These are phyloP conservation scores for Clarias batrachus DNA, from an alignment of 2,113 vertebrate species.

Conservation along the genomic window DNA sequence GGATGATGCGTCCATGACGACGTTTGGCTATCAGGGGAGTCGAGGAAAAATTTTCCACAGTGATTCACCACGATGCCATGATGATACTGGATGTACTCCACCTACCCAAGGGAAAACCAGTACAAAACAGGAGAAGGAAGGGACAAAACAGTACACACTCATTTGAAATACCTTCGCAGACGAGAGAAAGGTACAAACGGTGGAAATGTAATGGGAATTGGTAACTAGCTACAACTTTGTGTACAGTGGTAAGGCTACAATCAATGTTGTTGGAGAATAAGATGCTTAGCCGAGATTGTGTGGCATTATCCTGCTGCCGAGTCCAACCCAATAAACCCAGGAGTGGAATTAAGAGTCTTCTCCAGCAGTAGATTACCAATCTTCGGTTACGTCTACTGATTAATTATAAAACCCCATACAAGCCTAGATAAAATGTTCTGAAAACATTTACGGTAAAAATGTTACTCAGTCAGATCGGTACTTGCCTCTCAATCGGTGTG, in stretches of 20 bases:
- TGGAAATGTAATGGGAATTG: neutral
- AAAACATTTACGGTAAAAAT: neutral
- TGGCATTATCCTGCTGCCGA: constrained; percentile 29
- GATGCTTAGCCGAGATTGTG: constrained; percentile 49
- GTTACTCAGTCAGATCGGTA: neutral
- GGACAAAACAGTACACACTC: neutral
- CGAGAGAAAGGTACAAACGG: neutral
- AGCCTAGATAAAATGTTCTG: neutral
- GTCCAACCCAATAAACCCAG: constrained; percentile 28
- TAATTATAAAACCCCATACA: constrained; percentile 17
- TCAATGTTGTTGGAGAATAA: constrained; percentile 26
- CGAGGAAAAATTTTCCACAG: neutral
- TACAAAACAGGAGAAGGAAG: neutral
- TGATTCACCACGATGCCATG: neutral
- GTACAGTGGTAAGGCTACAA: neutral
- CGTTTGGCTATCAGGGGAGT: neutral
- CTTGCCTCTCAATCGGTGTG: too few relatives aligned
- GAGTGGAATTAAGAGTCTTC: constrained; percentile 39
- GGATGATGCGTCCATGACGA: neutral
- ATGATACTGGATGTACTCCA: neutral
- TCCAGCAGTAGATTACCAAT: constrained; percentile 40
- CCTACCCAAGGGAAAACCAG: constrained; percentile 2
- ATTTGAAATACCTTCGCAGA: neutral
- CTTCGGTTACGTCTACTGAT: constrained; percentile 46
- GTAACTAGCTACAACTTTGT: neutral